phyloP scores from a whole-genome alignment of 2,113 vertebrate genomes.

The Chamaetylas fuelleborni region DNA sequence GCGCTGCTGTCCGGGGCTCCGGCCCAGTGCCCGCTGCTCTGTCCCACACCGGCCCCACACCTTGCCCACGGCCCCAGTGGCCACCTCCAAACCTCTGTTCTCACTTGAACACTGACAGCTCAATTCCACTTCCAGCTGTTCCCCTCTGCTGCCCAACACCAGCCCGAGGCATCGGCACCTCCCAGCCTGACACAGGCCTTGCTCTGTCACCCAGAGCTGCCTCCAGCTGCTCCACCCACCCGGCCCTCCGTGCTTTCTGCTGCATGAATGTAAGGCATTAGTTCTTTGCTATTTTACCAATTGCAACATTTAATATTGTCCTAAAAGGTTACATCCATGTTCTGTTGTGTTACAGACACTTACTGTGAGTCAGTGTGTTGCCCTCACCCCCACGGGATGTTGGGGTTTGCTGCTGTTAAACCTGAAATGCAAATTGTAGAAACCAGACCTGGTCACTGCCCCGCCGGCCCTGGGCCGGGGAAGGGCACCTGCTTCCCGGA shows the following conservation, averaged over 20 bases:
- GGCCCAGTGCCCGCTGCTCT: not conserved
- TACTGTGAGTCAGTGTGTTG: not conserved
- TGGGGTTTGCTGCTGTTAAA: not conserved
- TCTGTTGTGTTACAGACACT: not conserved
- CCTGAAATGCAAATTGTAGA: not conserved
- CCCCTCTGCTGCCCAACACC: not conserved
- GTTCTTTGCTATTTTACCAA: not conserved
- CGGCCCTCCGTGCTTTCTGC: not conserved
- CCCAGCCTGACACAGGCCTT: not conserved
- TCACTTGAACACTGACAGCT: not conserved
- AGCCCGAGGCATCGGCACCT: not conserved
- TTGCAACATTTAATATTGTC: not conserved
- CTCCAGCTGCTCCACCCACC: not conserved
- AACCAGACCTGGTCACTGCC: not conserved
- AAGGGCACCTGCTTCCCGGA: fast-evolving
- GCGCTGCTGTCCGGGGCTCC: not conserved
- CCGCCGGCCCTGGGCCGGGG: not conserved
- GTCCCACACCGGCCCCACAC: not conserved
- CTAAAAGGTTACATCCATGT: not conserved
- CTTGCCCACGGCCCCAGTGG: fast-evolving
- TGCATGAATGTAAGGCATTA: slow-evolving; percentile 18
- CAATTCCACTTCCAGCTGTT: not conserved
- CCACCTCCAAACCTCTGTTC: not conserved
- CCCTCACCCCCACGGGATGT: not conserved
- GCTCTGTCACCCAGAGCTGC: not conserved